Percentiles rank a stretch among this genome's conserved stretches.
Evolutionary conservation across 2,888 invertebrate species (phyloP).

Genomic region (Rhagonycha lutea): DNA sequence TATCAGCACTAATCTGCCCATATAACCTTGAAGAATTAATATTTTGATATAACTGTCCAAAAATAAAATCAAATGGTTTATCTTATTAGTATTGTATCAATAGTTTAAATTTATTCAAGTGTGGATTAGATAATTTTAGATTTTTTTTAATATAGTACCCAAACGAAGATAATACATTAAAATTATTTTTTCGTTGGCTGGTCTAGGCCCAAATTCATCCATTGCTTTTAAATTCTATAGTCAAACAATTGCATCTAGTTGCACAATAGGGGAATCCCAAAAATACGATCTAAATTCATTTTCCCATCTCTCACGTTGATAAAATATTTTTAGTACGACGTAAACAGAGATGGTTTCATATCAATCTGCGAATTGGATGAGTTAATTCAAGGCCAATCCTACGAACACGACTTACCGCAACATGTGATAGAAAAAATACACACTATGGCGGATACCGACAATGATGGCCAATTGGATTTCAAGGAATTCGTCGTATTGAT

Average conservation of each 20-base stretch:
- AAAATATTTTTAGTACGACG: neutral
- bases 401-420: neutral
- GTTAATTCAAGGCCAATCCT: neutral
- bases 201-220: too few relatives aligned
- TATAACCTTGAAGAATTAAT: too few relatives aligned
- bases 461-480: neutral
- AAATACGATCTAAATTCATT: too few relatives aligned
- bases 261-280: too few relatives aligned
- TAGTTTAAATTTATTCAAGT: neutral
- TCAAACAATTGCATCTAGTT: too few relatives aligned
- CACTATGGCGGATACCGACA: neutral
- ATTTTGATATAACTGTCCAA: too few relatives aligned
- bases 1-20: too few relatives aligned
- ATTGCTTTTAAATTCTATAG: too few relatives aligned
- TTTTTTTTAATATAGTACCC: too few relatives aligned
- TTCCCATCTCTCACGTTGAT: too few relatives aligned
- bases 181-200: too few relatives aligned
- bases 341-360: neutral
- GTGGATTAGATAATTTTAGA: neutral
- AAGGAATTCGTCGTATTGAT: neutral
- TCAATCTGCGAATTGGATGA: neutral
- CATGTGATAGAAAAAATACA: constrained; percentile 2
- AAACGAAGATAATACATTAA: too few relatives aligned
- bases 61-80: neutral
- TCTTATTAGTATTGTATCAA: neutral